Conservation (phyloP, 2,113 vertebrate species). For the Proterorhinus semilunaris region DNA sequence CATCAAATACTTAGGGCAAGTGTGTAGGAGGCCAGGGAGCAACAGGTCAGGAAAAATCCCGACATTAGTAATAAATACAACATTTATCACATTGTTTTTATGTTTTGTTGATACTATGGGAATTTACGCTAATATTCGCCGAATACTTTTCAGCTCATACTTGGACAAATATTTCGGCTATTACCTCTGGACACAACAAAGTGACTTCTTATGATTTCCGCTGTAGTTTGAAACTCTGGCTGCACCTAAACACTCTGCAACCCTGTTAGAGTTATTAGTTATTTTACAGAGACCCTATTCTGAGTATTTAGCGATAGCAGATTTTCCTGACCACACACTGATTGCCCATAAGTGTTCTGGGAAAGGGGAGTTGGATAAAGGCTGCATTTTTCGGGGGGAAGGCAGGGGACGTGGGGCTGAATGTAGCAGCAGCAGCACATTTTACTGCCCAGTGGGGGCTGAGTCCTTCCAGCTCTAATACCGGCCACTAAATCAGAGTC, state of each 20-base stretch:
- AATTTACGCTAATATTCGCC: too few relatives aligned
- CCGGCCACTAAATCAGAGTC: conserved; percentile 59
- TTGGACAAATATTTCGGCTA: too few relatives aligned
- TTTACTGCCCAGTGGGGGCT: conserved; percentile 38
- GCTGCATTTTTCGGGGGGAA: conserved; percentile 8
- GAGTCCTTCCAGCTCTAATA: conserved; percentile 48
- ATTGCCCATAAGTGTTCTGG: conserved; percentile 3
- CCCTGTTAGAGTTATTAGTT: conserved; percentile 1
- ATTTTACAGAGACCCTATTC: conserved; percentile 15
- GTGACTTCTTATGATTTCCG: not conserved
- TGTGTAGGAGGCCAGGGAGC: too few relatives aligned
- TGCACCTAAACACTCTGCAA: not conserved
- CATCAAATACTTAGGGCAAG: too few relatives aligned
- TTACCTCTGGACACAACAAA: too few relatives aligned
- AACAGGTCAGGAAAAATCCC: too few relatives aligned
- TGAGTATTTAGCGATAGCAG: conserved; percentile 5
- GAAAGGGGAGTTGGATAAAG: conserved; percentile 6
- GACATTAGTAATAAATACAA: too few relatives aligned
- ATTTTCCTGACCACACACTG: conserved; percentile 16
- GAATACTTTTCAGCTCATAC: too few relatives aligned
- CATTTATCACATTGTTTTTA: too few relatives aligned
- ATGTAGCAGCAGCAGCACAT: conserved; percentile 14
- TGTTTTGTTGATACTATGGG: too few relatives aligned
- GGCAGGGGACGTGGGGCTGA: conserved; percentile 14
- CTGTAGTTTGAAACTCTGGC: not conserved